These are phyloP conservation scores for Pyrgilauda ruficollis DNA, from an alignment of 2,113 vertebrate species.

Conservation along the genomic window DNA sequence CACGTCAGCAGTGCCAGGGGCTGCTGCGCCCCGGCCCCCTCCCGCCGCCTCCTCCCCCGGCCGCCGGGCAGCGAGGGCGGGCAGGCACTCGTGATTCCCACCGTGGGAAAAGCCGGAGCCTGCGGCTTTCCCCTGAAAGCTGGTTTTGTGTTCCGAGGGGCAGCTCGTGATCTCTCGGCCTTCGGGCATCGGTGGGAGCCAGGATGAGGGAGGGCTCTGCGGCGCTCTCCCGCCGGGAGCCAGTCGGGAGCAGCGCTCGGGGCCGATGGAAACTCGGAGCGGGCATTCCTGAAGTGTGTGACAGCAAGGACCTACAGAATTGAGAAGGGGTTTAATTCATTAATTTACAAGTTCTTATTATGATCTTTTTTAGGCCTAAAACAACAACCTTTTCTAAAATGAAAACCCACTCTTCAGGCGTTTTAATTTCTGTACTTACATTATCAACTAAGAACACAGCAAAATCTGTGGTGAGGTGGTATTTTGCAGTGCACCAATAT, in stretches of 20 bases:
- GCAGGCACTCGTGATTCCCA: background rate
- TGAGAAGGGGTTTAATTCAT: background rate
- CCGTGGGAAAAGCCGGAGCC: background rate
- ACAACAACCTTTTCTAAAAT: background rate
- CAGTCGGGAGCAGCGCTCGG: fast-evolving
- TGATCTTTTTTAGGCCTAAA: background rate
- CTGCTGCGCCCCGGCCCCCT: background rate
- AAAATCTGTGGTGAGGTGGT: fast-evolving
- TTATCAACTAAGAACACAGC: background rate
- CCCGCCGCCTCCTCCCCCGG: background rate
- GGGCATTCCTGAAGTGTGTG: fast-evolving
- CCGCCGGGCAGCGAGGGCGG: background rate
- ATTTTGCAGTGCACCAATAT: background rate
- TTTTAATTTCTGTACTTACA: background rate
- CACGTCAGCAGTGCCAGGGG: background rate
- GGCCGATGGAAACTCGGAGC: fast-evolving
- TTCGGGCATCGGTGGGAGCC: background rate
- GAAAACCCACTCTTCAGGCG: background rate
- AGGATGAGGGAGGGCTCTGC: background rate
- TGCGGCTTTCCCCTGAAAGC: background rate
- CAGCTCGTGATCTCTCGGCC: background rate
- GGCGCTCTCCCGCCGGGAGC: background rate
- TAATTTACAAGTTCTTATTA: background rate
- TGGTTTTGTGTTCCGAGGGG: background rate
- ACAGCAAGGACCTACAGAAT: too few relatives aligned